These are phyloP conservation scores for Cyprinus carpio DNA, from an alignment of 2,113 vertebrate species.

Conservation along the genomic window DNA sequence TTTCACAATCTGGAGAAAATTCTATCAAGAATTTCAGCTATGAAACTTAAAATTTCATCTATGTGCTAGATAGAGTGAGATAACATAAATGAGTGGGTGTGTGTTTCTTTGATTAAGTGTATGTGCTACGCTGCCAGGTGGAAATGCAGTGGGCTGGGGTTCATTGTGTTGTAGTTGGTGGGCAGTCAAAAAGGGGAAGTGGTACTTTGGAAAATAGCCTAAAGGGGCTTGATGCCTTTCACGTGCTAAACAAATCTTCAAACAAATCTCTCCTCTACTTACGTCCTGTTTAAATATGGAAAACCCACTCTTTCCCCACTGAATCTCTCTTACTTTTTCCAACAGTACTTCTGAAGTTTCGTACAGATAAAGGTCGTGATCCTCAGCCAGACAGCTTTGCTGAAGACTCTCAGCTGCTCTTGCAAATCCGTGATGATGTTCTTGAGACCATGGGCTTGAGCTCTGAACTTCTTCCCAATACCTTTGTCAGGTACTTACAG, in stretches of 20 bases:
- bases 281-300: conserved; percentile 1
- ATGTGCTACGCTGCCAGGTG: conserved; percentile 41
- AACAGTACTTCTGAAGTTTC: conserved; percentile 88
- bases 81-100: conserved; percentile 26
- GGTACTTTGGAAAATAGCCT: conserved; percentile 37
- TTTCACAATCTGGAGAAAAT: conserved; percentile 39
- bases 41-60: conserved; percentile 1
- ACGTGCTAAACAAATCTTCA: conserved; percentile 27
- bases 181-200: conserved; percentile 47
- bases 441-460: conserved; percentile 75
- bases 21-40: conserved; percentile 16
- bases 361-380: conserved; percentile 84
- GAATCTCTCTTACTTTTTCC: conserved; percentile 5
- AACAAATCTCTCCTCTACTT: neutral
- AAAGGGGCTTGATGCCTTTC: neutral
- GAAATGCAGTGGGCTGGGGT: conserved; percentile 40
- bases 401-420: conserved; percentile 77
- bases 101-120: conserved; percentile 47
- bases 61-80: conserved; percentile 4
- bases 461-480: conserved; percentile 76
- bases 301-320: conserved; percentile 5
- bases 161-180: conserved; percentile 50
- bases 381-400: conserved; percentile 74
- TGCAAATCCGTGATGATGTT: conserved; percentile 81
- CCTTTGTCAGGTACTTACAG: conserved; percentile 81